These are phyloP conservation scores for Pantherophis guttatus DNA, from an alignment of 2,113 vertebrate species.

Conservation along the genomic window DNA sequence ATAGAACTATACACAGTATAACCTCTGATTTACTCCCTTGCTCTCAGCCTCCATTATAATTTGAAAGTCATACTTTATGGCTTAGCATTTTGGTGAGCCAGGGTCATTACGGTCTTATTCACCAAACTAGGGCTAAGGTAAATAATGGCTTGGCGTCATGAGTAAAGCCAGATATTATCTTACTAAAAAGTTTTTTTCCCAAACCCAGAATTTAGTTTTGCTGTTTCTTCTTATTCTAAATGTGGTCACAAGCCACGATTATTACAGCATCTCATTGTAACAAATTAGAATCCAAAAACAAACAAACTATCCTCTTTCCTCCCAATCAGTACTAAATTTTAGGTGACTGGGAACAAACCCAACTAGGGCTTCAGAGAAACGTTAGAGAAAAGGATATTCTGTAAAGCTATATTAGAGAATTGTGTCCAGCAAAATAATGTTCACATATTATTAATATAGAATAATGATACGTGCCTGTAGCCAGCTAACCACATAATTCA, in stretches of 20 bases:
- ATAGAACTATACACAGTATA: background rate
- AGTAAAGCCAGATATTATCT: background rate
- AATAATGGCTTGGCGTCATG: background rate
- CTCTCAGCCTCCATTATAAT: background rate
- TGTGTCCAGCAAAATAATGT: conserved; percentile 43
- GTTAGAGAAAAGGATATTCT: conserved; percentile 40
- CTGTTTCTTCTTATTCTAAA: conserved; percentile 13
- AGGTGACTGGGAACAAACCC: conserved; percentile 46
- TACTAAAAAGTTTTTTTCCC: background rate
- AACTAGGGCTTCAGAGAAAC: conserved; percentile 43
- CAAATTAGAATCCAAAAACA: conserved; percentile 39
- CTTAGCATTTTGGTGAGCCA: background rate
- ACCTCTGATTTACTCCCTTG: background rate
- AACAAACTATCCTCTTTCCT: conserved; percentile 36
- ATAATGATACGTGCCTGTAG: conserved; percentile 54
- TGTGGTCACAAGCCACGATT: conserved; percentile 19
- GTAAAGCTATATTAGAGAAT: conserved; percentile 55
- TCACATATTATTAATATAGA: conserved; percentile 60
- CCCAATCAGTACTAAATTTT: conserved; percentile 40
- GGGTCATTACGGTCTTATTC: background rate
- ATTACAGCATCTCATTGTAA: conserved; percentile 39
- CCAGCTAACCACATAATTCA: conserved; percentile 62
- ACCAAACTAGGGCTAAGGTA: background rate
- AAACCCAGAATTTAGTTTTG: background rate
- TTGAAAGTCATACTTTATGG: background rate